Evolutionary conservation across 2,797 vertebrate genomes (phyloP).

Genomic region (Acipenser transmontanus): DNA sequence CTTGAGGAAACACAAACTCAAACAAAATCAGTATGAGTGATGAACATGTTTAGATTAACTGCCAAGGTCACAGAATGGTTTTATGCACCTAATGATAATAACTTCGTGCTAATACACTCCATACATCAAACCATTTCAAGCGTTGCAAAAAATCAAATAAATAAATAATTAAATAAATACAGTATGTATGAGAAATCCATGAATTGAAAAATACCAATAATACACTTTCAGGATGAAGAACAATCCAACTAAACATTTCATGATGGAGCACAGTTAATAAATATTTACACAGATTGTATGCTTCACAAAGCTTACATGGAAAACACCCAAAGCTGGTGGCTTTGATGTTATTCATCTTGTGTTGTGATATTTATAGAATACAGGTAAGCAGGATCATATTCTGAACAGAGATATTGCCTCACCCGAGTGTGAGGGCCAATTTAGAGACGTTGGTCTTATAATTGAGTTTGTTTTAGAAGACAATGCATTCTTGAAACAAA

Average conservation of each 20-base stretch:
- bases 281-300: slow-evolving; percentile 46
- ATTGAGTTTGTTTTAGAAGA: too few species aligned
- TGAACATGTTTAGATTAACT: too few species aligned
- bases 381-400: slow-evolving; percentile 43
- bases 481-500: too few species aligned
- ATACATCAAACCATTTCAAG: too few species aligned
- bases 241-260: slow-evolving; percentile 54
- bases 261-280: slow-evolving; percentile 40
- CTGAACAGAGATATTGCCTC: slow-evolving; percentile 22
- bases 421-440: too few species aligned
- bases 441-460: too few species aligned
- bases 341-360: slow-evolving; percentile 40
- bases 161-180: neutral
- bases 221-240: slow-evolving; percentile 30
- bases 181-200: neutral
- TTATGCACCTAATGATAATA: too few species aligned
- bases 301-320: slow-evolving; percentile 46
- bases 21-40: too few species aligned
- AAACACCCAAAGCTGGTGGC: slow-evolving; percentile 53
- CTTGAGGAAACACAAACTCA: too few species aligned
- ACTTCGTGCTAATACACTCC: too few species aligned
- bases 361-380: slow-evolving; percentile 42
- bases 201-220: neutral
- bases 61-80: too few species aligned
- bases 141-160: neutral